These are phyloP conservation scores for Rhinolophus ferrumequinum DNA, from an alignment of 2,113 vertebrate species.

Conservation along the genomic window DNA sequence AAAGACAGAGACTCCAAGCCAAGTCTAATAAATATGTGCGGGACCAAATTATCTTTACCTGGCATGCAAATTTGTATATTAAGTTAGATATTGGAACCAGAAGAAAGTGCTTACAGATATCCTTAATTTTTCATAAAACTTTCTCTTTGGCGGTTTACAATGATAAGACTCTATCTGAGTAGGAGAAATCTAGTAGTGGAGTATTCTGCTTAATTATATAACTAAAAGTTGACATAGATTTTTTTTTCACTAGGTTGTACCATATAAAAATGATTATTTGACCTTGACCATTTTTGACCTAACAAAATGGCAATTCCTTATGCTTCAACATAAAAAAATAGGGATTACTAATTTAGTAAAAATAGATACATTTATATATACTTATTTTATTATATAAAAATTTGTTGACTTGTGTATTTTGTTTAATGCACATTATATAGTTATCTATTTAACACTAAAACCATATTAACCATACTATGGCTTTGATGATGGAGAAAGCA, in stretches of 20 bases:
- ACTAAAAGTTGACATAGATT: neutral
- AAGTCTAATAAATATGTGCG: neutral
- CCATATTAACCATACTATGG: neutral
- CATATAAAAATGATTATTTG: neutral
- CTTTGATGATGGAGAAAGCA: neutral
- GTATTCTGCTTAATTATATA: neutral
- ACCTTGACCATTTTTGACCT: neutral
- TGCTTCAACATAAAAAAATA: neutral
- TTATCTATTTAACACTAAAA: slow-evolving; percentile 5
- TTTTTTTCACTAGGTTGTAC: neutral
- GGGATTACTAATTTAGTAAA: slow-evolving; percentile 30
- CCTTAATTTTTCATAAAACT: neutral
- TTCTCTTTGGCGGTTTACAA: slow-evolving; percentile 22
- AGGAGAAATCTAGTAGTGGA: neutral
- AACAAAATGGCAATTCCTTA: neutral
- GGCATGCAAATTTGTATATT: neutral
- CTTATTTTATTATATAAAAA: neutral
- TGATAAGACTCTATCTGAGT: neutral
- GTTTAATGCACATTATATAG: neutral
- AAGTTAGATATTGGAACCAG: neutral
- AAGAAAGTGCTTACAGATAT: neutral
- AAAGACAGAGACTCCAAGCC: neutral
- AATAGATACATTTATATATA: neutral
- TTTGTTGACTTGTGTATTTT: neutral
- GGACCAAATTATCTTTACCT: neutral